These are phyloP conservation scores for Didymodactylos carnosus DNA, from an alignment of 2,888 invertebrate species.

Conservation along the genomic window DNA sequence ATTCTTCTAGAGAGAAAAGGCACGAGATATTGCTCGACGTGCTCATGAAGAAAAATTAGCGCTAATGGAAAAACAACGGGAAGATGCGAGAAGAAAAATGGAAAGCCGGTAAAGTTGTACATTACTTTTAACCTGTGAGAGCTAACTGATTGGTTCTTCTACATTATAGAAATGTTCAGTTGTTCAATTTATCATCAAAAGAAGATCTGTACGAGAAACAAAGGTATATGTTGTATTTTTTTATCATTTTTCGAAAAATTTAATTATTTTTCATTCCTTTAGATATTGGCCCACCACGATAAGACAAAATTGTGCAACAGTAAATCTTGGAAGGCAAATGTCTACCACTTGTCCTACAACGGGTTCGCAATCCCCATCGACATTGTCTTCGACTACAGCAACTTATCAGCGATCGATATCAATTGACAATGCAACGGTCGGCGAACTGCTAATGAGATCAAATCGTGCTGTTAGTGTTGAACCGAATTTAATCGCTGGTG, in stretches of 20 bases:
- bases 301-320: no score
- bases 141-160: neutral
- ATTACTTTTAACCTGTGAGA: no score
- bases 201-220: no score
- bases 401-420: neutral
- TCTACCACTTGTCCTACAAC: no score
- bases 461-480: neutral
- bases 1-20: neutral
- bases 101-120: neutral
- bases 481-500: neutral
- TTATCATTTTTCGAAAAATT: no score
- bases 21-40: neutral
- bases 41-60: neutral
- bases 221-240: no score
- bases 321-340: no score
- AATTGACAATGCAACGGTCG: neutral
- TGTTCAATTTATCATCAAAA: neutral
- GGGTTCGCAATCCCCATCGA: no score
- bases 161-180: neutral
- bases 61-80: neutral
- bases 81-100: neutral
- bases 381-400: no score
- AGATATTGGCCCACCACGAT: no score
- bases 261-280: no score
- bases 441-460: neutral